Evolutionary conservation across 1,140 invertebrate species (phyloP), one percentile per base, ranked within the genome.

Genomic region (Apolygus lucorum): DNA sequence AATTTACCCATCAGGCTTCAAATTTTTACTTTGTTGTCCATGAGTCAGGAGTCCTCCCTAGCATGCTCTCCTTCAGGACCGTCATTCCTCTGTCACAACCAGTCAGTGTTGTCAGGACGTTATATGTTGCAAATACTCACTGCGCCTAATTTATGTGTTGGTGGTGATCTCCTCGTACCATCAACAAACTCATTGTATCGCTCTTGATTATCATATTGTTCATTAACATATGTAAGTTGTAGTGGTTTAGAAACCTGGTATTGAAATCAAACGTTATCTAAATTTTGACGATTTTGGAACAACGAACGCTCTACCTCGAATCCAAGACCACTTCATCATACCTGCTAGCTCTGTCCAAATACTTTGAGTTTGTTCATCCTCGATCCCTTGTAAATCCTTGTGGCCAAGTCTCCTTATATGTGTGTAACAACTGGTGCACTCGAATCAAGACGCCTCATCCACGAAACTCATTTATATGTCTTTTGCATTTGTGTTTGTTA

Each of bases 391-490:
- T 59, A 22, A 13, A 8, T 42, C 34, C 34, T 42, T 17, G 34
- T 42, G 22, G 54, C 54, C 54, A 59, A 59, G 11, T 24, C 11
- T 59, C 54, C 22, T 59, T 59, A 4, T 59, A 21, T 59, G 54
- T 59, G 54, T 59, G 54, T 59, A 59, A 59, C 54, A 59, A 59
- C 54, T 59, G 54, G 54, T 59, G 54, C 54, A 59, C 54, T 21
- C 22, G 54, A 59, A 59, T 13, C 54, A 59, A 14, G 54, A 59
- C 54, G 54, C 54, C 54, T 59, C 54, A 59, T 59, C 54, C 54
- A 59, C 54, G n/a, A n/a, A 59, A 14, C 22, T 59, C 22, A 17
- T 59, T 8, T 59, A n/a, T n/a, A 21, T 17, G 2, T 17, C 11
- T 11, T 59, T 13, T 59, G 22, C 54, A 21, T 59, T 59, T 11